Base-by-base conservation (phyloP, 2,797 vertebrate genomes). In the Triplophysa bombifrons region DNA sequence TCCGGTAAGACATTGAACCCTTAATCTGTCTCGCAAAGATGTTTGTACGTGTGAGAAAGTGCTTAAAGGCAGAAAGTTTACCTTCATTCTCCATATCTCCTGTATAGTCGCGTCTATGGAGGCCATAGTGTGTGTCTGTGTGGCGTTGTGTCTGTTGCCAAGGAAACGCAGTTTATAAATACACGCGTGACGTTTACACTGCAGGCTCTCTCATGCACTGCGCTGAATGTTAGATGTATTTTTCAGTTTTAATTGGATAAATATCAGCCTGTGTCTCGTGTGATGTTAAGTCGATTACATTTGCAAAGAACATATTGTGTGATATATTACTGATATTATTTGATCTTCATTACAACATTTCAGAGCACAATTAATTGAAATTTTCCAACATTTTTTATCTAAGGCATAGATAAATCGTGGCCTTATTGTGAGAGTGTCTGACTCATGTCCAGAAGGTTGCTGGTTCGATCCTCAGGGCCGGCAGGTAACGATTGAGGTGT, bases 31-130 rank as follows among this genome's bases (percentile, higher is more conserved):
- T 13, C 38, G n/a, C 14, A 3, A 0, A 3, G 13, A 2, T 27
- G 51, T 76, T 25, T 34, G 27, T 69, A 12, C 60, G 65, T 69
- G 53, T 34, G 17, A n/a, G 20, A 27, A 56, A 14, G 16, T 9
- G 19, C 3, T 76, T 4, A 19, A 22, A 17, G 13, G 19, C 8
- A 63, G 34, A 1, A 75, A 41, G 25, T 48, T 69, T 78, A 78
- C 76, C 67, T 70, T 78, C n/a, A 78, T 70, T 46, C 27, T 63
- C 11, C 25, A 44, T 2, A 78, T 78, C 58, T 72, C 68, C 20
- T 64, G 76, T 71, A 72, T 53, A 16, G 58, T 61, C 16, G 6
- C 60, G n/a, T 53, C 56, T 30, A 55, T 16, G 46, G 76, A 72
- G 30, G 76, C 48, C 76, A 65, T 53, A 2, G 9, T 3, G 68